Evolutionary conservation across 2,797 vertebrate genomes (phyloP).

Genomic region (Acridotheres tristis): DNA sequence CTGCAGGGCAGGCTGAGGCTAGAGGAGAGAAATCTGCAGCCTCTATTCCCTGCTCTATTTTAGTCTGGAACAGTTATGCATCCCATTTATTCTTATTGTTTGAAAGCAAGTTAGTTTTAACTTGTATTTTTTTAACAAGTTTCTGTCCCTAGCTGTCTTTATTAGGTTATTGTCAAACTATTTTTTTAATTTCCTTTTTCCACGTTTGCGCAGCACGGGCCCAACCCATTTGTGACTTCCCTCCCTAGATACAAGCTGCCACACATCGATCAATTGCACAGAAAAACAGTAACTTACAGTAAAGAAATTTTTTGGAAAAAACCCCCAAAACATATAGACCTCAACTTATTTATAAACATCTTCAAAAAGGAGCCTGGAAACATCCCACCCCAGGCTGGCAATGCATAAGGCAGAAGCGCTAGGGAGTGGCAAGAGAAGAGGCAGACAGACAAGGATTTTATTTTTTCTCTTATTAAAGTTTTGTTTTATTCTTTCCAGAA

Average conservation of each 20-base stretch:
- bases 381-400: background rate
- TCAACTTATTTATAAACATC: slow-evolving; percentile 47
- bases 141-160: background rate
- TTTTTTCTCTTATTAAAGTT: background rate
- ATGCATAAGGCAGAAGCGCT: background rate
- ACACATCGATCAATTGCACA: background rate
- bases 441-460: background rate
- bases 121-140: background rate
- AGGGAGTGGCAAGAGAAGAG: slow-evolving; percentile 30
- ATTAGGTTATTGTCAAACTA: background rate
- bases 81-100: background rate
- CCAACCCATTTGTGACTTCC: background rate
- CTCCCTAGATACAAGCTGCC: background rate
- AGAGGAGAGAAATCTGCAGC: background rate
- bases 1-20: background rate
- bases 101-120: background rate
- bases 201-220: background rate
- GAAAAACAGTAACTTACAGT: slow-evolving; percentile 25
- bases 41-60: background rate
- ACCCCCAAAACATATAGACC: background rate
- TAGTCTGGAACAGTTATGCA: background rate
- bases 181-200: slow-evolving; percentile 32
- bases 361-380: slow-evolving; percentile 53
- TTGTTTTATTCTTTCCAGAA: slow-evolving; percentile 18
- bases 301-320: slow-evolving; percentile 5